Evolutionary conservation across 2,888 invertebrate species (phyloP).

Genomic region (Furcula furcula): DNA sequence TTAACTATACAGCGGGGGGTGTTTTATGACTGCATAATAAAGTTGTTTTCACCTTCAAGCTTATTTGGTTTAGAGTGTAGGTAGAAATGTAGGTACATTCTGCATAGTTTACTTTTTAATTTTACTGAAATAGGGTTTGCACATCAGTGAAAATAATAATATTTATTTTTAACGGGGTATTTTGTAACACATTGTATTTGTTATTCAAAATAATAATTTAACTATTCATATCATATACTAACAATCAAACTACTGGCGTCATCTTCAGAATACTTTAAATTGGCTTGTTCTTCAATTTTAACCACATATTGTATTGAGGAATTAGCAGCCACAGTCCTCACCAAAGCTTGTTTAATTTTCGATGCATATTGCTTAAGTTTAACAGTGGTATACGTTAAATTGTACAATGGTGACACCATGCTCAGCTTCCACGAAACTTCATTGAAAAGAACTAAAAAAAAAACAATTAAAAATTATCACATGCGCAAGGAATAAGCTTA

Average conservation of each 20-base stretch:
- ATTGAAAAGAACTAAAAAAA: constrained; percentile 61
- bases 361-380: constrained; percentile 69
- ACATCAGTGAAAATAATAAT: too few relatives aligned
- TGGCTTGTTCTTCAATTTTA: constrained; percentile 48
- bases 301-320: constrained; percentile 53
- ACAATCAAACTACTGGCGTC: constrained; percentile 65
- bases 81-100: too few relatives aligned
- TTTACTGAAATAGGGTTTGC: background rate
- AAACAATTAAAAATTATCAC: background rate
- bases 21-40: too few relatives aligned
- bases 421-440: constrained; percentile 63
- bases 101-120: too few relatives aligned
- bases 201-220: constrained; percentile 8
- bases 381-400: constrained; percentile 52
- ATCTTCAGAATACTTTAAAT: constrained; percentile 60
- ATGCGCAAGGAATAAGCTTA: background rate
- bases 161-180: background rate
- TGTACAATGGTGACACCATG: constrained; percentile 64
- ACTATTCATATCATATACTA: constrained; percentile 15
- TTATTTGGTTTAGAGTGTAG: too few relatives aligned
- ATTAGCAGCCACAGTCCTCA: constrained; percentile 43
- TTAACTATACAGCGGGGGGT: too few relatives aligned
- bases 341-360: constrained; percentile 62
- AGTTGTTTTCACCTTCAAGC: too few relatives aligned
- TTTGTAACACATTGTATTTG: background rate